A percentile compares a stretch with the other conserved stretches of the same genome.
Evolutionary conservation across 2,888 invertebrate genomes (phyloP).

Genomic region (Heliconius aoede): DNA sequence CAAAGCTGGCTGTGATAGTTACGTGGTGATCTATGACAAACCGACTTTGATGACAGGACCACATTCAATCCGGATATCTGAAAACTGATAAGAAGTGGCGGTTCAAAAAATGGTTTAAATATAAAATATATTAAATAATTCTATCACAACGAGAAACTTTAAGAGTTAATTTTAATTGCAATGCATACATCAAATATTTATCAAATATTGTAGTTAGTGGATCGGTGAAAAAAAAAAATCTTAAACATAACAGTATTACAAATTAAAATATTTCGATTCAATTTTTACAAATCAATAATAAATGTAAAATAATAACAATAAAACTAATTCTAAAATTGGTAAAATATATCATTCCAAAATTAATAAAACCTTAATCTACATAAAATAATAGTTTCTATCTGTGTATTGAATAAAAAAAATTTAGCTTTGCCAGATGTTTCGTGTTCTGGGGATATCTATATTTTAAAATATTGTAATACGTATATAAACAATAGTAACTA

Average conservation of each 20-base stretch:
- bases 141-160: not conserved
- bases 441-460: not conserved
- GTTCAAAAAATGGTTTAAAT: no score
- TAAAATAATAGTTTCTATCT: not conserved
- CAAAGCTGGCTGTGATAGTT: constrained; percentile 98
- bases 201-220: not conserved
- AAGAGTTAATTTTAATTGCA: not conserved
- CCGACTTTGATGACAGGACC: constrained; percentile 91
- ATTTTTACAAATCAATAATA: not conserved
- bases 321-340: not conserved
- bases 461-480: not conserved
- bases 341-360: no score
- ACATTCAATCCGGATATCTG: constrained; percentile 57
- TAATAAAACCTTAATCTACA: no score
- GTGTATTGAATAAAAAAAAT: not conserved
- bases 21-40: constrained; percentile 88
- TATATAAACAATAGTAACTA: not conserved
- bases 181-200: no score
- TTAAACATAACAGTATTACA: not conserved
- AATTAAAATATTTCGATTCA: not conserved
- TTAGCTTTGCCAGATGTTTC: not conserved
- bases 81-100: not conserved
- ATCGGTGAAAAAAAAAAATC: not conserved
- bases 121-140: not conserved
- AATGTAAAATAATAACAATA: no score